Evolutionary conservation across 2,113 vertebrate genomes (phyloP).

Genomic region (Malaclemys terrapin): DNA sequence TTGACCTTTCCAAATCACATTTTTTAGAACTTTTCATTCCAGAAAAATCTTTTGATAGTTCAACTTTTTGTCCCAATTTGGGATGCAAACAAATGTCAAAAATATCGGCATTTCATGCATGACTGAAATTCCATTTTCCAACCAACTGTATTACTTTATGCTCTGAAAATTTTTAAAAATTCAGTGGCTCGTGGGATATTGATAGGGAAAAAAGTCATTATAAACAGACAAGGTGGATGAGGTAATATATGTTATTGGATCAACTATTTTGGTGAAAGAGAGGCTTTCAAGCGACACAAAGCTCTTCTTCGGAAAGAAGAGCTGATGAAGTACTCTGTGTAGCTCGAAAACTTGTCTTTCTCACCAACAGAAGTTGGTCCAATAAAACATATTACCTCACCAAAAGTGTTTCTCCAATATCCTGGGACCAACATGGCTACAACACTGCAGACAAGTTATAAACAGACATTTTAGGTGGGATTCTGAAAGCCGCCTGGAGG

Average conservation of each 20-base stretch:
- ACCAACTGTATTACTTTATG: not conserved
- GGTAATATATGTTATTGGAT: not conserved
- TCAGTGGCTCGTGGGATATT: not conserved
- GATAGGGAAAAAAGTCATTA: not conserved
- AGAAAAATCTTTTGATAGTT: not conserved
- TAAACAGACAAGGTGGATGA: not conserved
- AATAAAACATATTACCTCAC: not conserved
- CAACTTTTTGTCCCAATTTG: rapidly evolving
- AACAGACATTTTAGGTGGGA: not conserved
- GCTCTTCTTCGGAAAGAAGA: not conserved
- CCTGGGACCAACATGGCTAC: not conserved
- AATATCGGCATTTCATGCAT: rapidly evolving
- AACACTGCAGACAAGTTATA: not conserved
- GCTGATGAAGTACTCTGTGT: no score
- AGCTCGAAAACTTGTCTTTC: not conserved
- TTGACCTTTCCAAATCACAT: not conserved
- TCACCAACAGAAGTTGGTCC: not conserved
- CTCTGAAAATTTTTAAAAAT: not conserved
- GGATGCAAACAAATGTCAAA: not conserved
- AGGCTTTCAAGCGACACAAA: not conserved
- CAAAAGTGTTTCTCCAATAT: not conserved
- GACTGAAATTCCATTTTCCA: not conserved
- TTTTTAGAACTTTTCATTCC: rapidly evolving
- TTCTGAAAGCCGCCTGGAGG: not conserved
- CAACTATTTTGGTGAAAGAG: not conserved